phyloP scores from a whole-genome alignment of 2,797 vertebrate species.

The Aplochiton taeniatus region DNA sequence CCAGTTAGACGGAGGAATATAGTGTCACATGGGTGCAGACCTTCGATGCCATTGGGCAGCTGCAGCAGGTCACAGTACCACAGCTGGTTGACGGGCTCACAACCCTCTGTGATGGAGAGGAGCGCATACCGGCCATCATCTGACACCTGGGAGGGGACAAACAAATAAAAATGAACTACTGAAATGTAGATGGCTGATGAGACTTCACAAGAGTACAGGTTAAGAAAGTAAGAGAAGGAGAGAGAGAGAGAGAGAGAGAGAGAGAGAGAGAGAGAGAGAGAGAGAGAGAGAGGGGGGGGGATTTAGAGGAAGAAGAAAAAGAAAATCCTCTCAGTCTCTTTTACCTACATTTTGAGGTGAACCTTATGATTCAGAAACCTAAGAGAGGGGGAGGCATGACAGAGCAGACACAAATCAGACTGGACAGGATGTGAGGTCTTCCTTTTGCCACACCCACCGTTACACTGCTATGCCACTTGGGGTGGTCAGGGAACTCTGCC shows the following conservation, averaged over 20 bases:
- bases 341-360: background rate
- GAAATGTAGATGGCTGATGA: no score
- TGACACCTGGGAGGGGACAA: conserved; percentile 59
- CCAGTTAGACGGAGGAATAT: background rate
- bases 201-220: no score
- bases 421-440: no score
- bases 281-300: background rate
- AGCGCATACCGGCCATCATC: conserved; percentile 74
- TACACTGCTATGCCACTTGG: conserved; percentile 75
- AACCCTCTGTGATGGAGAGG: conserved; percentile 76
- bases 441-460: conserved; percentile 52
- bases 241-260: background rate
- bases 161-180: no score
- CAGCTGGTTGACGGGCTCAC: conserved; percentile 77
- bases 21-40: conserved; percentile 40
- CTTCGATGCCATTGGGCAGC: conserved; percentile 71
- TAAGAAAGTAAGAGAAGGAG: background rate
- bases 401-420: no score
- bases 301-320: background rate
- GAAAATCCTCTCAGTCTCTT: background rate
- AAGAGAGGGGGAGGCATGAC: no score
- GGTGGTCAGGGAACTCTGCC: conserved; percentile 75
- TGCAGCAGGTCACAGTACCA: conserved; percentile 79
- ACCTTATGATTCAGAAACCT: background rate
- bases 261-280: background rate